These are phyloP conservation scores for Indicator maculatus DNA, from an alignment of 2,113 vertebrate genomes.

Conservation along the genomic window DNA sequence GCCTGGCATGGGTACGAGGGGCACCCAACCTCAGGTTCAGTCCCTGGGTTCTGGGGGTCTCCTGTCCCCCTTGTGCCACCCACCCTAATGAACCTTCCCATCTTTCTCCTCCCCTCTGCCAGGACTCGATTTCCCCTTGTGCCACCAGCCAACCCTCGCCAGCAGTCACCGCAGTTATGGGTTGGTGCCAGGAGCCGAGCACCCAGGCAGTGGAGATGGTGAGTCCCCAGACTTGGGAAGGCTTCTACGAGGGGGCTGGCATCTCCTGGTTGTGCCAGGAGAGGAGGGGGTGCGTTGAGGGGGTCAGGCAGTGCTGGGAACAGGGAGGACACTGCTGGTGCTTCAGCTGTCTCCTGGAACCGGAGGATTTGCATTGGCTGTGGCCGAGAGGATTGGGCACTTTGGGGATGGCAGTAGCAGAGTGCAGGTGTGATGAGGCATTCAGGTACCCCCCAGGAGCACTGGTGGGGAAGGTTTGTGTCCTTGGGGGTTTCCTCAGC, in stretches of 20 bases:
- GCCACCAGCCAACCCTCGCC: conserved; percentile 85
- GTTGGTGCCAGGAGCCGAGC: conserved; percentile 78
- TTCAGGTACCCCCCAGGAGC: neutral
- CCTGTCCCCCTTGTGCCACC: neutral
- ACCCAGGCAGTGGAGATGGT: conserved; percentile 82
- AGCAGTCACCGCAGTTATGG: conserved; percentile 82
- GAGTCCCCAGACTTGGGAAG: conserved; percentile 15
- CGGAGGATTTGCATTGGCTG: neutral
- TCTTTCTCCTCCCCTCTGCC: neutral
- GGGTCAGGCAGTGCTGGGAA: neutral
- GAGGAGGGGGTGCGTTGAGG: neutral
- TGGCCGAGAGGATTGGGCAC: neutral
- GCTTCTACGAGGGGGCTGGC: neutral
- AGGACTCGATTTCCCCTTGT: conserved; percentile 86
- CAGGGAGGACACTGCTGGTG: neutral
- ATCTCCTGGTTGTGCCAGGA: neutral
- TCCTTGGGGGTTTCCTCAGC: neutral
- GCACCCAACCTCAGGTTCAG: no score
- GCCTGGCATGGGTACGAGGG: rapidly evolving
- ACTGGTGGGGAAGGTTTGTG: neutral
- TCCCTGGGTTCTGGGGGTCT: neutral
- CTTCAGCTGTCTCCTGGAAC: neutral
- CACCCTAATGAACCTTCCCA: rapidly evolving
- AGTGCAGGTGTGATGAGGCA: neutral
- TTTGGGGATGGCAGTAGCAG: neutral